phyloP scores from a whole-genome alignment of 2,888 invertebrate genomes.

The Amphimallon solstitiale region DNA sequence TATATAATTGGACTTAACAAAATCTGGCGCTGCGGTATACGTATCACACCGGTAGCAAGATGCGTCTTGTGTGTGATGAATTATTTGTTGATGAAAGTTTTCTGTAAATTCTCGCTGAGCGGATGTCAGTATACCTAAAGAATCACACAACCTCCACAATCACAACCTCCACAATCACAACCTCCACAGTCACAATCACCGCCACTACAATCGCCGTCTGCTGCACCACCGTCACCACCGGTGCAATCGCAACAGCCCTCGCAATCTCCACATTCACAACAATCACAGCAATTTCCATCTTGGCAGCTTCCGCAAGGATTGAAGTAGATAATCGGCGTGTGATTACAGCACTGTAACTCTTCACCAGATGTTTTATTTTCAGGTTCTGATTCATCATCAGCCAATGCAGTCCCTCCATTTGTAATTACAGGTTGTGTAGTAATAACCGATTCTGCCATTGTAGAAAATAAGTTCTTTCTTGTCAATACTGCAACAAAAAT shows the following conservation, averaged over 20 bases:
- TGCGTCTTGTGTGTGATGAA: too few relatives aligned
- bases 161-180: neutral
- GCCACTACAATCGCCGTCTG: neutral
- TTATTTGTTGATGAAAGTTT: too few relatives aligned
- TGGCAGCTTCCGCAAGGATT: neutral
- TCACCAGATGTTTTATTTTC: neutral
- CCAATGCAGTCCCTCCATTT: neutral
- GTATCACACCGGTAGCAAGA: too few relatives aligned
- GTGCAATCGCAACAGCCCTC: too few relatives aligned
- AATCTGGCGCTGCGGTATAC: too few relatives aligned
- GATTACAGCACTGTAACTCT: too few relatives aligned
- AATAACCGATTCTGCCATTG: neutral
- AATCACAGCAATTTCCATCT: neutral
- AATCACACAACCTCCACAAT: conserved; percentile 5
- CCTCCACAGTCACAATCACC: neutral
- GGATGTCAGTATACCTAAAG: too few relatives aligned
- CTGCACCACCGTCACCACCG: neutral
- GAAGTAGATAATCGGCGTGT: too few relatives aligned
- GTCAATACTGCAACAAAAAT: too few relatives aligned
- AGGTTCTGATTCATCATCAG: neutral
- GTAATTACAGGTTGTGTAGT: neutral
- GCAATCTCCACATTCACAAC: neutral
- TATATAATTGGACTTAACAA: too few relatives aligned
- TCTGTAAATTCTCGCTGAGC: too few relatives aligned
- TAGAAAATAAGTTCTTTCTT: too few relatives aligned